Evolutionary conservation across 2,888 invertebrate genomes (phyloP), one percentile per base, ranked within the genome.

Genomic region (Ligdia adustata): DNA sequence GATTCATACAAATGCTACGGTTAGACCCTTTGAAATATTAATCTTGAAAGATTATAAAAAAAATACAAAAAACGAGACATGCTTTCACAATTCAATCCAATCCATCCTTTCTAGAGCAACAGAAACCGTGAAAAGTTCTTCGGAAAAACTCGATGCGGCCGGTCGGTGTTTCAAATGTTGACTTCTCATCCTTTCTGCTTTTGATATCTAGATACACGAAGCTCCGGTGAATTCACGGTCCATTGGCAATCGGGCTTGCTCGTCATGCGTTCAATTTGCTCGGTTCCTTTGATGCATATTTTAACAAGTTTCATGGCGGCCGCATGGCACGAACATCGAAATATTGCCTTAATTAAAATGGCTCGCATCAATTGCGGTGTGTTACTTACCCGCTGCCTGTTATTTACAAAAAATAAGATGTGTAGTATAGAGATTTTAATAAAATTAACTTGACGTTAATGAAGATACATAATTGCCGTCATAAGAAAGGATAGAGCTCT

Each of bases 261-360:
- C 62, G 66, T 67, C 66, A 72, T 72, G 64, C 74, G 67, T 76
- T 72, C 66, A 71, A 72, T 76, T 75, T 70, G 49, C 60, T 53
- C 55, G 57, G 40, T 70, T 74, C 72, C 71, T 78, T 79, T 78
- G 79, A 78, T 77, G 71, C 74, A 78, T 77, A 75, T 78, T 78
- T 73, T 69, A 76, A 67, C 71, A 72, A 72, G 66, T 72, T 69
- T 63, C 64, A 66, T 66, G 56, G 60, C 57, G 48, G 55, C 50
- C 54, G 52, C 55, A 38, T 43, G 33, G 52, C 54, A 53, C 52
- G 51, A 60, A 59, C 47, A 52, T 53, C 61, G 58, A 67, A 69
- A 66, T 71, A 70, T 68, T 65, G 65, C 62, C 61, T 63, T 74
- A 70, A 74, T 76, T 71, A 72, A 73, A 73, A 69, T 63, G 47